Base-by-base conservation (phyloP, 2,888 invertebrate genomes). In the Tetramorium bicarinatum region DNA sequence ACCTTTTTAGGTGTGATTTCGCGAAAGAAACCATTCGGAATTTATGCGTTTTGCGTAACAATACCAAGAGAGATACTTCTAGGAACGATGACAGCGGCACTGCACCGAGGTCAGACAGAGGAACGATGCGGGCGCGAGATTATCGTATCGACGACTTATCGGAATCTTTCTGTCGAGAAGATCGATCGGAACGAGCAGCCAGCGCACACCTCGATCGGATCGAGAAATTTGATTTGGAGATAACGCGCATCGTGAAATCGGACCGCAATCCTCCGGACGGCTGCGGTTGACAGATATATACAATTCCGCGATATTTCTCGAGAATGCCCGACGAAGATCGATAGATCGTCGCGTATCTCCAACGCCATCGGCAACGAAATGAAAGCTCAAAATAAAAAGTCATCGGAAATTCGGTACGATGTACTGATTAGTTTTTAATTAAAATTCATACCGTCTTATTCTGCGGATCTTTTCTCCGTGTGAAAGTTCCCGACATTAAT, bases 101-200 rank as follows among this genome's bases (percentile, higher is more conserved):
- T 47, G 79, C 72, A 47, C 47, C 59, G 79, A 47, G 38, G 52
- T 72, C 72, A 11, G 81, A 64, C 62, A 13, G 84, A 56, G 25
- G 49, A 81, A 82, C 75, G 88, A 74, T 66, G 72, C 54, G 47
- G 25, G 25, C 76, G 54, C 41, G 82, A 86, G 85, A 87, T 85
- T 81, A 83, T 84, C 81, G 81, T 61, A 59, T 79, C 84, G 87
- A 82, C 89, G 82, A 89, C 82, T 85, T 83, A 72, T 89, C 86
- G 89, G 80, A 86, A 89, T 88, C 84, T 85, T 79, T 82, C 87
- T 79, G 87, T 59, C 47, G 34, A 80, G 72, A 86, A 81, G 89
- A 89, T 83, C 84, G 84, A 88, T 89, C 66, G 84, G 64, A 47
- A 49, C 52, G 69, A 77, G 72, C 59, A 44, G n/a, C 59, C 66